A percentile compares a stretch with the other conserved stretches of the same genome.
phyloP scores from a whole-genome alignment of 2,888 invertebrate genomes.

The Mycalesis mineus region DNA sequence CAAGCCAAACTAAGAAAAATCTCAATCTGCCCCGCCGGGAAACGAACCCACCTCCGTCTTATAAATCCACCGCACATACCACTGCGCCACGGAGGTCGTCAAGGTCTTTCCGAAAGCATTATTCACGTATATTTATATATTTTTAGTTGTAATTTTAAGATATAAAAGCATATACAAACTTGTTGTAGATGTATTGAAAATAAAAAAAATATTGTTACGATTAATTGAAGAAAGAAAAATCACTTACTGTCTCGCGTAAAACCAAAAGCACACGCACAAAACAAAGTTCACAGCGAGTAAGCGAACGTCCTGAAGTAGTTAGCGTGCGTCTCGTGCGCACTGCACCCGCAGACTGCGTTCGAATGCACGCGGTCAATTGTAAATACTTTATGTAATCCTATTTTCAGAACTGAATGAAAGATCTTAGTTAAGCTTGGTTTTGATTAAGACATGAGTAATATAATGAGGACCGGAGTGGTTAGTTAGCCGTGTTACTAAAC shows the following conservation, averaged over 20 bases:
- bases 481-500: not conserved
- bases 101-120: too few species aligned
- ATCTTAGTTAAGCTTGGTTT: slow-evolving; percentile 2
- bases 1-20: too few species aligned
- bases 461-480: not conserved
- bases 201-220: too few species aligned
- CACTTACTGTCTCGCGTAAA: slow-evolving; percentile 5
- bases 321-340: slow-evolving; percentile 22
- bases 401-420: slow-evolving; percentile 13
- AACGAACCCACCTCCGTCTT: too few species aligned
- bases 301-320: slow-evolving; percentile 1
- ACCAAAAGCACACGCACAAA: slow-evolving; percentile 10
- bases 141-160: too few species aligned
- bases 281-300: not conserved
- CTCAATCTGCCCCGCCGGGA: too few species aligned
- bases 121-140: too few species aligned
- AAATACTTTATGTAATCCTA: slow-evolving; percentile 12
- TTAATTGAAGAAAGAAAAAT: not conserved
- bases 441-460: slow-evolving; percentile 7
- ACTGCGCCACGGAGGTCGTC: too few species aligned
- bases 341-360: slow-evolving; percentile 18
- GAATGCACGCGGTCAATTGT: not conserved
- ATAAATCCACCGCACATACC: too few species aligned
- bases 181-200: too few species aligned
- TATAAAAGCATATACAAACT: too few species aligned